These are phyloP conservation scores for Philonicus albiceps DNA, from an alignment of 2,888 invertebrate genomes.

Conservation along the genomic window DNA sequence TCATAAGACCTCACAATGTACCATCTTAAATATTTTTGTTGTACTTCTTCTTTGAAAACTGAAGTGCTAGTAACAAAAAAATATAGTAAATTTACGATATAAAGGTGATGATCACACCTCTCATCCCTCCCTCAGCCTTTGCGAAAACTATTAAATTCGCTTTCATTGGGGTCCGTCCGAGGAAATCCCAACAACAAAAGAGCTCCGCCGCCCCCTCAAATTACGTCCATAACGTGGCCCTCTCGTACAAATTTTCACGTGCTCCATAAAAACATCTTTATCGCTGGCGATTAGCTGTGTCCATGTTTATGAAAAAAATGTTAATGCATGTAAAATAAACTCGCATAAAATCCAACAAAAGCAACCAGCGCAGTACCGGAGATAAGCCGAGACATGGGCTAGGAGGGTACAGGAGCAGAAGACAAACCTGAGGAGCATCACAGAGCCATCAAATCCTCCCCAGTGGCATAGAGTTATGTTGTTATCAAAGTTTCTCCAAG, in stretches of 20 bases:
- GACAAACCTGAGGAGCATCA: conserved; percentile 32
- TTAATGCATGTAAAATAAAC: conserved; percentile 20
- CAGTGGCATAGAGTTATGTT: conserved; percentile 46
- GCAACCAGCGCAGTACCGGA: not conserved
- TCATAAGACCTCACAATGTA: not conserved
- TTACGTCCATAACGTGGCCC: not conserved
- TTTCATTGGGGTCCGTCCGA: not conserved
- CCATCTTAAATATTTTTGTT: not conserved
- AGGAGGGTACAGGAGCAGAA: not conserved
- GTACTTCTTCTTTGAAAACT: not conserved
- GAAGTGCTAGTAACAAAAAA: not conserved
- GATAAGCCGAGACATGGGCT: not conserved
- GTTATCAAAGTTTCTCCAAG: conserved; percentile 49
- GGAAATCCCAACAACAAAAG: not conserved
- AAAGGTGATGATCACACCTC: not conserved
- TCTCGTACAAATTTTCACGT: conserved; percentile 9
- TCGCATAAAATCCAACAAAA: conserved; percentile 14
- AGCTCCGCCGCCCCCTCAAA: not conserved
- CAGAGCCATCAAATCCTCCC: conserved; percentile 48
- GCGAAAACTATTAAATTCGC: not conserved
- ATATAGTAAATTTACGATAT: not conserved
- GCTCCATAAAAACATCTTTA: conserved; percentile 19
- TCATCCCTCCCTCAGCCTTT: not conserved
- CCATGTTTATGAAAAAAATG: not conserved
- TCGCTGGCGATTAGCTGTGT: conserved; percentile 10